Evolutionary conservation across 2,888 invertebrate species (phyloP).

Genomic region (Lepeophtheirus nordmannii): DNA sequence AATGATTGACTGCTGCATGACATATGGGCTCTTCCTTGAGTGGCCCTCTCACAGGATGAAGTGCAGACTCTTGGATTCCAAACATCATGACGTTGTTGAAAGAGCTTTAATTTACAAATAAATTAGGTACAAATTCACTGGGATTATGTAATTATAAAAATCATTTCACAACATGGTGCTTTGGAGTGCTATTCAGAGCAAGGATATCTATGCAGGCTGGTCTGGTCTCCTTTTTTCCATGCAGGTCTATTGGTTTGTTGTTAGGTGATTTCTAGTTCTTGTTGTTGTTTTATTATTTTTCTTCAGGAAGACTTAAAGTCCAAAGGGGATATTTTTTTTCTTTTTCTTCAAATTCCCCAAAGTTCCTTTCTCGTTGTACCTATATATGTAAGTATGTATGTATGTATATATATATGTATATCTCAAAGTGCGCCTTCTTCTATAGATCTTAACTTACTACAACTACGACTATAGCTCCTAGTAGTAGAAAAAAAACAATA

Average conservation of each 20-base stretch:
- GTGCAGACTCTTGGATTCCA: conserved; percentile 18
- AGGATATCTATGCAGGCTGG: too few relatives aligned
- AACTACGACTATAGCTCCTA: too few relatives aligned
- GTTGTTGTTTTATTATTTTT: too few relatives aligned
- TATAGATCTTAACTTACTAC: neutral
- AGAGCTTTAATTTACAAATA: too few relatives aligned
- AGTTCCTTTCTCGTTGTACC: neutral
- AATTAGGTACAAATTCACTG: too few relatives aligned
- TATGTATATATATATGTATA: neutral
- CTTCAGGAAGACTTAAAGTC: too few relatives aligned
- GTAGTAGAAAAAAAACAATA: neutral
- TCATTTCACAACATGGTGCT: too few relatives aligned
- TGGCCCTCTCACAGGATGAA: conserved; percentile 18
- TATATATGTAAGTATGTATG: neutral
- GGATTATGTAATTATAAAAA: too few relatives aligned
- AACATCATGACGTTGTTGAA: conserved; percentile 11
- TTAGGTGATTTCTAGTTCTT: too few relatives aligned
- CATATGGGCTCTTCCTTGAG: conserved; percentile 22
- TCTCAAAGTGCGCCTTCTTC: conserved; percentile 3
- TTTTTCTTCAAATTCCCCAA: neutral
- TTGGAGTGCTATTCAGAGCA: too few relatives aligned
- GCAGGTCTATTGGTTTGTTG: too few relatives aligned
- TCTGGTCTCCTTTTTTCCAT: too few relatives aligned
- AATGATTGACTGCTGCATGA: conserved; percentile 9
- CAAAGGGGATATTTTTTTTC: neutral